Conservation (phyloP, 2,797 vertebrate genomes). For the Picus viridis region DNA sequence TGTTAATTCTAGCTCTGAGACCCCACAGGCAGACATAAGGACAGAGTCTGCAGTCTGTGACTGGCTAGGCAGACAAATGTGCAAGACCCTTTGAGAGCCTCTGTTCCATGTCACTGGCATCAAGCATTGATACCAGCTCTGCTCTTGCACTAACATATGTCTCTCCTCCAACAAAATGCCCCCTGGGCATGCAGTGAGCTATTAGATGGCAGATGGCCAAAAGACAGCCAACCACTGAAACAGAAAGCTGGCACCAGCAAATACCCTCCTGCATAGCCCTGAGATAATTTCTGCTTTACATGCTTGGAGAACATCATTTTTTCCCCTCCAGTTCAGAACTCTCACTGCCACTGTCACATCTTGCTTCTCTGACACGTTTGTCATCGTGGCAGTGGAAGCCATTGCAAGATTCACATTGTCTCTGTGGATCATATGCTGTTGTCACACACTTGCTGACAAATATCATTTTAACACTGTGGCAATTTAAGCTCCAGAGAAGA, state of each 20-base stretch:
- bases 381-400: neutral
- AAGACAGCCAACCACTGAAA: neutral
- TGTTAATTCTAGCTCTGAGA: neutral
- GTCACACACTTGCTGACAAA: neutral
- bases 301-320: neutral
- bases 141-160: conserved; percentile 25
- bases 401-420: neutral
- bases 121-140: neutral
- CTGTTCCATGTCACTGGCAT: conserved; percentile 27
- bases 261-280: neutral
- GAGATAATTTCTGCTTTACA: neutral
- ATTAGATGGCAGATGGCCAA: conserved; percentile 31
- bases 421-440: neutral
- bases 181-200: conserved; percentile 1
- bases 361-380: neutral
- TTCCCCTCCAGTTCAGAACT: neutral
- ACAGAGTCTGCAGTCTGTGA: neutral
- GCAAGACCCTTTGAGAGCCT: conserved; percentile 4
- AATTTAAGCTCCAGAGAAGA: neutral
- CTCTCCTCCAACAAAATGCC: neutral
- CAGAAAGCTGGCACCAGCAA: neutral
- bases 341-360: neutral
- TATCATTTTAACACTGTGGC: neutral
- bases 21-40: neutral
- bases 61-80: neutral